A percentile compares a stretch with the other conserved stretches of the same genome.
These are phyloP conservation scores for Lasaia peninsularis DNA, from an alignment of 1,140 invertebrate genomes.

Conservation along the genomic window DNA sequence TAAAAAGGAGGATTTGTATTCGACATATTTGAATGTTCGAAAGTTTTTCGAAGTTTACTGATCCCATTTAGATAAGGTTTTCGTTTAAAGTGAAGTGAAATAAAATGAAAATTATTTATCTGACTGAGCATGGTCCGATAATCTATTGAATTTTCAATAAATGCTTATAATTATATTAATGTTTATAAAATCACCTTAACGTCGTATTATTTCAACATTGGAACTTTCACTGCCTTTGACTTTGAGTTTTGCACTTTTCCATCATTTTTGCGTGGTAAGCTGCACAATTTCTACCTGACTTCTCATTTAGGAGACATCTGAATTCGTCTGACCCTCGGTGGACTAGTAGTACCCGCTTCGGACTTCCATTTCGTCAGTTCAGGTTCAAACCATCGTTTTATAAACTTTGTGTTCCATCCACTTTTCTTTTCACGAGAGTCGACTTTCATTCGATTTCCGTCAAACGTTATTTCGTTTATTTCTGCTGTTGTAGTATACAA, in stretches of 20 bases:
- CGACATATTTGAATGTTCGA: no score
- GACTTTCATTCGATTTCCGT: slow-evolving; percentile 39
- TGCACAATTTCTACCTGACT: slow-evolving; percentile 36
- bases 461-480: slow-evolving; percentile 47
- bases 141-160: slow-evolving; percentile 44
- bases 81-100: no score
- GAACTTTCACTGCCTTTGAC: slow-evolving; percentile 30
- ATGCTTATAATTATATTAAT: slow-evolving; percentile 22
- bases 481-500: slow-evolving; percentile 52
- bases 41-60: no score
- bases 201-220: slow-evolving; percentile 32
- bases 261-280: slow-evolving; percentile 45
- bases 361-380: no score
- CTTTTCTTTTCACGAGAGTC: slow-evolving; percentile 42
- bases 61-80: no score
- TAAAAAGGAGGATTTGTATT: no score
- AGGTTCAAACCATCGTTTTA: no score
- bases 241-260: slow-evolving; percentile 32
- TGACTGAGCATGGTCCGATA: no score
- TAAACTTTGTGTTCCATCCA: slow-evolving; percentile 51
- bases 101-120: no score
- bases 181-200: slow-evolving; percentile 16
- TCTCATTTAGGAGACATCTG: slow-evolving; percentile 52
- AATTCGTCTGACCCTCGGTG: slow-evolving; percentile 58
- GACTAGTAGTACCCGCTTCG: no score